These are phyloP conservation scores for Baccha elongata DNA, from an alignment of 2,888 invertebrate species.

Conservation along the genomic window DNA sequence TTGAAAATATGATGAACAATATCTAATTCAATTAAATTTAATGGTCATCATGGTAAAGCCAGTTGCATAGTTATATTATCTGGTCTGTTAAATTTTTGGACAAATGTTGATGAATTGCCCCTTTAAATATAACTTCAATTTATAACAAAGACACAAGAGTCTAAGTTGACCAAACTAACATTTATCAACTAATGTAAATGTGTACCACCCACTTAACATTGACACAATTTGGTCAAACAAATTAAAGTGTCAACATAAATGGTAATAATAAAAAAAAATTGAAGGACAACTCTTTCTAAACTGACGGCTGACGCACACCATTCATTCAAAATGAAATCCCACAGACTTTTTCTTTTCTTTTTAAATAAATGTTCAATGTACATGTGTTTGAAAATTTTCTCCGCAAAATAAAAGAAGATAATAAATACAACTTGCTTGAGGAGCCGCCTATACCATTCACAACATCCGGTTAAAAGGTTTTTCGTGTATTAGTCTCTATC, in stretches of 20 bases:
- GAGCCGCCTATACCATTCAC: conserved; percentile 50
- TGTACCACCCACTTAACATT: conserved; percentile 14
- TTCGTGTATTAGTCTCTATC: conserved; percentile 60
- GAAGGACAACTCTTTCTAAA: conserved; percentile 34
- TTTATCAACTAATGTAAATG: no score
- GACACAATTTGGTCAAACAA: not conserved
- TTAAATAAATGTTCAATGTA: not conserved
- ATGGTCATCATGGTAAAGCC: no score
- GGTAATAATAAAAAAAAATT: conserved; percentile 37
- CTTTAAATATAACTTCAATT: no score
- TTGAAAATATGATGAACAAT: no score
- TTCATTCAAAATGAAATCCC: conserved; percentile 45
- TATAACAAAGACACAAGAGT: no score
- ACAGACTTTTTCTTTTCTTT: not conserved
- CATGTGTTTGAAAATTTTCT: not conserved
- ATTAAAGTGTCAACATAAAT: conserved; percentile 37
- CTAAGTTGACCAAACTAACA: no score
- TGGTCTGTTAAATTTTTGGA: no score
- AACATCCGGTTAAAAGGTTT: conserved; percentile 71
- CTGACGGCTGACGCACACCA: not conserved
- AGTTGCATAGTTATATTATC: no score
- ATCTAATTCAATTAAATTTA: no score
- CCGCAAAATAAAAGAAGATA: not conserved
- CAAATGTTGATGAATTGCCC: no score
- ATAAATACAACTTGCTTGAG: conserved; percentile 45